phyloP scores from a whole-genome alignment of 2,888 invertebrate species.

The Scrobipalpa costella region DNA sequence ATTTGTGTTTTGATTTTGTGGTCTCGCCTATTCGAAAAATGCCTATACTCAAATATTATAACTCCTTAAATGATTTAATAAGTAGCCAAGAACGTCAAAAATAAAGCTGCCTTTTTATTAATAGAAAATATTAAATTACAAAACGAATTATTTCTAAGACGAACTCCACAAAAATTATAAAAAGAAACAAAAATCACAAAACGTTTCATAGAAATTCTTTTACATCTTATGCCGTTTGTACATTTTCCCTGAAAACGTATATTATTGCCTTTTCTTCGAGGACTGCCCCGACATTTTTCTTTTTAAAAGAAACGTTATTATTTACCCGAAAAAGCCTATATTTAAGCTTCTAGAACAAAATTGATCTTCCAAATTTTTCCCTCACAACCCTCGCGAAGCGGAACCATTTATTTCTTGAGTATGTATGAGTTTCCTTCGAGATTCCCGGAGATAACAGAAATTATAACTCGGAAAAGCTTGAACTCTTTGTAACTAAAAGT shows the following conservation, averaged over 20 bases:
- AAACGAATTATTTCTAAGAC: no score
- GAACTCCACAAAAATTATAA: no score
- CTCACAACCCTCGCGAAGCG: conserved; percentile 21
- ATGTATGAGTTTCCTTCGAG: neutral
- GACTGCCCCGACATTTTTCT: conserved; percentile 8
- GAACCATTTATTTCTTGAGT: conserved; percentile 3
- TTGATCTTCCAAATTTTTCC: conserved; percentile 32
- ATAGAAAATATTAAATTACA: no score
- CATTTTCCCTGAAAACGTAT: conserved; percentile 3
- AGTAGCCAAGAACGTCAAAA: no score
- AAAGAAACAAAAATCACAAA: neutral
- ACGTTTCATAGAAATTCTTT: neutral
- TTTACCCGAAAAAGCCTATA: conserved; percentile 26
- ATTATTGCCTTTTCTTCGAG: conserved; percentile 13
- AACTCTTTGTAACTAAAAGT: no score
- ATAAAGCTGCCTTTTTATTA: no score
- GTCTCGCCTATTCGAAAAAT: no score
- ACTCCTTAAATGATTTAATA: no score
- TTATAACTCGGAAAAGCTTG: no score
- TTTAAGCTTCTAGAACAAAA: conserved; percentile 30
- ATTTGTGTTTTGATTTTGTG: no score
- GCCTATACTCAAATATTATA: no score
- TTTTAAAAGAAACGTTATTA: conserved; percentile 23
- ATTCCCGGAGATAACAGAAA: neutral
- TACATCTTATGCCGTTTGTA: neutral